phyloP scores from a whole-genome alignment of 2,797 vertebrate species.

The Chlorospingus flavigularis region DNA sequence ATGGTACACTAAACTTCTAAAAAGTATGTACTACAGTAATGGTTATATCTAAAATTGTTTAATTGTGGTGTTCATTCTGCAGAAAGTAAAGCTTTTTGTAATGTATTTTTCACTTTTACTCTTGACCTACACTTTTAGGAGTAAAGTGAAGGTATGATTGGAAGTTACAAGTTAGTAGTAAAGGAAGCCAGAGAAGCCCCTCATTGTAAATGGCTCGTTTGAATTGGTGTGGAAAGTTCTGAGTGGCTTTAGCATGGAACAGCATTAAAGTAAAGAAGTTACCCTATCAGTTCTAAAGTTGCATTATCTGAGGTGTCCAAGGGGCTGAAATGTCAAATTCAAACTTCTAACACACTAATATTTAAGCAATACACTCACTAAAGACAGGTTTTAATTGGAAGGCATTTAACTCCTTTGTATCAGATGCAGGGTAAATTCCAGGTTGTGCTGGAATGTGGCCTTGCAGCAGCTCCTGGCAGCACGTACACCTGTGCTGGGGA shows the following conservation, averaged over 20 bases:
- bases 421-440: background rate
- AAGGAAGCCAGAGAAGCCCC: background rate
- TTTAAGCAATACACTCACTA: background rate
- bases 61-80: background rate
- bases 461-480: background rate
- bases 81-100: background rate
- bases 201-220: slow-evolving; percentile 22
- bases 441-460: background rate
- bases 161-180: slow-evolving; percentile 17
- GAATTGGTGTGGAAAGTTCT: background rate
- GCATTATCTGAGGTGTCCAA: background rate
- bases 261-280: background rate
- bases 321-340: background rate
- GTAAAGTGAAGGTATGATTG: background rate
- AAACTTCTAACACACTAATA: background rate
- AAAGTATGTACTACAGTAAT: background rate
- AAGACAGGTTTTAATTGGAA: background rate
- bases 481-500: accelerated
- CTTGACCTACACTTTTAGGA: background rate
- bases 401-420: background rate
- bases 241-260: background rate
- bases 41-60: background rate
- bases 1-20: background rate
- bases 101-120: background rate
- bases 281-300: background rate